Evolutionary conservation across 2,797 vertebrate genomes (phyloP).

Genomic region (Pelochelys cantorii): DNA sequence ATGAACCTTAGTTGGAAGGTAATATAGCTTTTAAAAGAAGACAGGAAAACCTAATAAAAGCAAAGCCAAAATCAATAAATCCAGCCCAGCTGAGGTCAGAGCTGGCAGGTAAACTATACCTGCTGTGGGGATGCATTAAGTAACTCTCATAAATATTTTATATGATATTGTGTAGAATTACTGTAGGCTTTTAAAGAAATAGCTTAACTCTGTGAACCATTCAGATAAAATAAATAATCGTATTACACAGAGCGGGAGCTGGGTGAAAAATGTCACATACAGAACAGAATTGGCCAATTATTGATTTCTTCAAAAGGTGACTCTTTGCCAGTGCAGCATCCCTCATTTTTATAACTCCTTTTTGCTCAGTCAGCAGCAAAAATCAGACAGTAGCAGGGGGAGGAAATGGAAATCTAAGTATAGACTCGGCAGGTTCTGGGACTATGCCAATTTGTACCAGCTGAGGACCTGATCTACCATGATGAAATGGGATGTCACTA

Average conservation of each 20-base stretch:
- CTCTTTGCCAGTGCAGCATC: background rate
- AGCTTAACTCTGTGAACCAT: background rate
- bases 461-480: background rate
- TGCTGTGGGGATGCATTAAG: constrained; percentile 7
- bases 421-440: accelerated
- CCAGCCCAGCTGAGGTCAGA: background rate
- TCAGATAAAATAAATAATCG: constrained; percentile 14
- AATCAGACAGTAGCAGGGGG: accelerated
- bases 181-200: background rate
- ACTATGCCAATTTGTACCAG: background rate
- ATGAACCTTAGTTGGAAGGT: constrained; percentile 7
- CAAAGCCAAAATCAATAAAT: constrained; percentile 48
- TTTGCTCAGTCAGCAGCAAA: background rate
- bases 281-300: constrained; percentile 7
- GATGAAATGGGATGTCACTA: background rate
- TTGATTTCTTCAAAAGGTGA: background rate
- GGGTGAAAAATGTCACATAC: constrained; percentile 16
- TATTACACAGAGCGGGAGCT: background rate
- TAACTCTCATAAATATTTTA: constrained; percentile 60
- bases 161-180: constrained; percentile 34
- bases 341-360: background rate
- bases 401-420: background rate
- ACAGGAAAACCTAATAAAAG: background rate
- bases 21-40: constrained; percentile 1
- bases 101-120: constrained; percentile 8